phyloP scores from a whole-genome alignment of 2,797 vertebrate genomes.

The Dendrocincla fuliginosa region DNA sequence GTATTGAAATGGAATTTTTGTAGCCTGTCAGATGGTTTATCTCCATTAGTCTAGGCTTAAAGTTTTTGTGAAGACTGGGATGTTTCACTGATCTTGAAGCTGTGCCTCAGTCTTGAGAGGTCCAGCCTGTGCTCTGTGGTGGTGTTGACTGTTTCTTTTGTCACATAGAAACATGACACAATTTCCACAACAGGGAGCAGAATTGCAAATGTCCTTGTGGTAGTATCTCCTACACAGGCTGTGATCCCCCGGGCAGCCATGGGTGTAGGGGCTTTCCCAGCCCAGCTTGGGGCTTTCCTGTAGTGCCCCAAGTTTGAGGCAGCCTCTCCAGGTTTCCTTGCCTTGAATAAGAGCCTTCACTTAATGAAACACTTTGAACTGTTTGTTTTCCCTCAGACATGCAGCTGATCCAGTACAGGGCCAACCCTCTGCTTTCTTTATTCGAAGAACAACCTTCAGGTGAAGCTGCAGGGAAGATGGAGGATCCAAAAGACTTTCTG shows the following conservation, averaged over 20 bases:
- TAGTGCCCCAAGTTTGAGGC: neutral
- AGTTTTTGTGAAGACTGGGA: neutral
- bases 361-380: neutral
- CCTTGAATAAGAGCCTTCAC: neutral
- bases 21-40: neutral
- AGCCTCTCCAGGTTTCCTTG: neutral
- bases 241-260: neutral
- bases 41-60: neutral
- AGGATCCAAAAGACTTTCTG: slow-evolving; percentile 20
- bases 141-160: neutral
- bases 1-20: neutral
- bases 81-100: neutral
- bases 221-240: neutral
- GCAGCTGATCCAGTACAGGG: slow-evolving; percentile 65
- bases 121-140: neutral
- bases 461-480: slow-evolving; percentile 9
- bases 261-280: neutral
- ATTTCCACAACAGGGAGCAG: neutral
- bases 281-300: neutral
- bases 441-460: slow-evolving; percentile 53
- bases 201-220: neutral
- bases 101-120: neutral
- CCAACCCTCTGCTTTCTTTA: slow-evolving; percentile 59
- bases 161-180: accelerated
- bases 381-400: slow-evolving; percentile 59